These are phyloP conservation scores for Onychomys leucogaster DNA, from an alignment of 2,797 vertebrate species.

Conservation along the genomic window DNA sequence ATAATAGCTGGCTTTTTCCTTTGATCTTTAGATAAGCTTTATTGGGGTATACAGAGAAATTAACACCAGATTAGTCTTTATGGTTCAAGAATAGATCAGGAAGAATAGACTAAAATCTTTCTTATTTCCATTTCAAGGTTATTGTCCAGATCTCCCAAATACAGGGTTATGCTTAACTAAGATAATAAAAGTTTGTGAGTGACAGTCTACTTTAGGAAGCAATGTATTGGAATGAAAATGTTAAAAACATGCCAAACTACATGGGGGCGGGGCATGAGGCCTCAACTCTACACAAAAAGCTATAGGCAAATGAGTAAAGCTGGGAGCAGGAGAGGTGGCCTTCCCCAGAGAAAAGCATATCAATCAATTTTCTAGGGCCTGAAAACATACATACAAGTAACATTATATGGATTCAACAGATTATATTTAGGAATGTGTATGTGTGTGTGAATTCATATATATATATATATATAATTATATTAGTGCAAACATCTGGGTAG, in stretches of 20 bases:
- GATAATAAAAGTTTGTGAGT: background rate
- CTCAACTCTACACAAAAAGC: background rate
- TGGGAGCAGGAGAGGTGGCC: background rate
- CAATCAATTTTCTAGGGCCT: background rate
- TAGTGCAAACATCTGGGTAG: background rate
- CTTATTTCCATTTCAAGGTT: background rate
- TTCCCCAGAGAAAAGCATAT: background rate
- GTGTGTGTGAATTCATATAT: too few species aligned
- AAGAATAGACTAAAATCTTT: background rate
- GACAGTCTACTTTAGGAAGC: background rate
- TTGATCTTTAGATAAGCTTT: too few species aligned
- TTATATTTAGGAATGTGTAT: background rate
- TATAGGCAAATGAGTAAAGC: background rate
- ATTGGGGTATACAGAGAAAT: too few species aligned
- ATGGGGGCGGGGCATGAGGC: background rate
- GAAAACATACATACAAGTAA: background rate
- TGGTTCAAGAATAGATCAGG: background rate
- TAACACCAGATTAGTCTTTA: background rate
- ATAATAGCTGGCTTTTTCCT: too few species aligned
- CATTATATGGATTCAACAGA: background rate
- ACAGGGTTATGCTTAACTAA: background rate
- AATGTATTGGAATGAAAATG: background rate
- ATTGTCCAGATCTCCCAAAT: background rate
- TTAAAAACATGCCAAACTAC: background rate
- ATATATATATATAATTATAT: too few species aligned